These are phyloP conservation scores for Nothoprocta pentlandii DNA, from an alignment of 2,113 vertebrate genomes.

Conservation along the genomic window DNA sequence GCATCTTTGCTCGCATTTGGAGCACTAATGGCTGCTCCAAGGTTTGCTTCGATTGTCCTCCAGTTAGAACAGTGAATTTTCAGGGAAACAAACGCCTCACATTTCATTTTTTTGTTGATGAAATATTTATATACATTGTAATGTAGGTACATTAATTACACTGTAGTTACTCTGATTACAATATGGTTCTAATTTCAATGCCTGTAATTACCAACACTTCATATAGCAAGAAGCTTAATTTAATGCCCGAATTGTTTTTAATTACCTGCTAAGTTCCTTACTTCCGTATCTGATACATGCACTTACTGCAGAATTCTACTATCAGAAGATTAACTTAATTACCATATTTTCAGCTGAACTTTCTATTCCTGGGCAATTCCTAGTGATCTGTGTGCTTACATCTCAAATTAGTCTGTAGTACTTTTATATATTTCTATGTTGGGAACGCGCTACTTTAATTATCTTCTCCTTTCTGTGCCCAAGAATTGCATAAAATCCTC, in stretches of 20 bases:
- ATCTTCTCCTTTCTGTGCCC: neutral
- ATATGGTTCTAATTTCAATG: conserved; percentile 60
- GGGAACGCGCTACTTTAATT: conserved; percentile 1
- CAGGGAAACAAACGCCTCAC: neutral
- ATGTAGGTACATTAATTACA: conserved; percentile 47
- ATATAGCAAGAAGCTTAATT: conserved; percentile 64
- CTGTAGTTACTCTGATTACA: conserved; percentile 61
- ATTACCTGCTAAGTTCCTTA: conserved; percentile 56
- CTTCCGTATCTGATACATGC: conserved; percentile 53
- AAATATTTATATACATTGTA: neutral
- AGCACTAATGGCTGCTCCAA: neutral
- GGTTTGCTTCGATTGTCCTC: neutral
- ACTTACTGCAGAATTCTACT: conserved; percentile 53
- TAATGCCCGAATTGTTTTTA: conserved; percentile 70
- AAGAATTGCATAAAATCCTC: neutral
- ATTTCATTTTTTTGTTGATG: conserved; percentile 1
- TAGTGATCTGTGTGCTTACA: conserved; percentile 25
- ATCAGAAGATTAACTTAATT: conserved; percentile 71
- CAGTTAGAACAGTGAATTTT: neutral
- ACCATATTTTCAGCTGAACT: conserved; percentile 59
- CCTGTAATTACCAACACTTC: conserved; percentile 54
- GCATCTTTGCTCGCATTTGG: neutral
- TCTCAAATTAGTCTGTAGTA: conserved; percentile 46
- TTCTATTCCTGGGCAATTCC: conserved; percentile 52
- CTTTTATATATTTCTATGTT: neutral